Conservation (phyloP, 1,140 invertebrate genomes). For the Bombyx mandarina region DNA sequence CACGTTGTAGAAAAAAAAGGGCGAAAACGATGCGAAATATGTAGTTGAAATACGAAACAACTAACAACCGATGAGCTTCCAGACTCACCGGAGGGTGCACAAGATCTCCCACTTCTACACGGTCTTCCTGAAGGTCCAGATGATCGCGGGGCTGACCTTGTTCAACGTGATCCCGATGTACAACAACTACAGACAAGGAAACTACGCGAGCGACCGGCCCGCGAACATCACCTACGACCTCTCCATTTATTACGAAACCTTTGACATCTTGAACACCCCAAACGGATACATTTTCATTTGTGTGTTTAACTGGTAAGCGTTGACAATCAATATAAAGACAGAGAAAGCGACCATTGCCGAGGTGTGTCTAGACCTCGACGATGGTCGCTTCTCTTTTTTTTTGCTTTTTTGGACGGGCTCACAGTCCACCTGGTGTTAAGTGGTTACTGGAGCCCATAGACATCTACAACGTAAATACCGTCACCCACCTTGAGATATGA, state of each 20-base stretch:
- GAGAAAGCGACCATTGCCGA: too few relatives aligned
- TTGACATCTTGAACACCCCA: constrained; percentile 1
- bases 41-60: not conserved
- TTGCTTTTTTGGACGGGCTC: too few relatives aligned
- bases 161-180: constrained; percentile 9
- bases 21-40: not conserved
- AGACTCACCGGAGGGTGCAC: constrained; percentile 9
- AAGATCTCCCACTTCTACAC: constrained; percentile 23
- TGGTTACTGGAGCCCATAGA: too few relatives aligned
- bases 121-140: constrained; percentile 11
- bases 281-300: constrained; percentile 14
- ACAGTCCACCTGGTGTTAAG: too few relatives aligned
- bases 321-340: not conserved
- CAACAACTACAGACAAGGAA: constrained; percentile 18
- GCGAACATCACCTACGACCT: not conserved
- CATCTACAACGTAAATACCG: too few relatives aligned
- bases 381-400: too few relatives aligned
- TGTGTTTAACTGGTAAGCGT: constrained; percentile 19
- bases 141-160: constrained; percentile 1
- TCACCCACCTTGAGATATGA: too few relatives aligned
- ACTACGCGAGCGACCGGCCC: not conserved
- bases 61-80: not conserved
- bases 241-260: constrained; percentile 2
- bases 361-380: too few relatives aligned
- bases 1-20: not conserved